phyloP scores from a whole-genome alignment of 2,888 invertebrate species.

The Anaspis maculata region DNA sequence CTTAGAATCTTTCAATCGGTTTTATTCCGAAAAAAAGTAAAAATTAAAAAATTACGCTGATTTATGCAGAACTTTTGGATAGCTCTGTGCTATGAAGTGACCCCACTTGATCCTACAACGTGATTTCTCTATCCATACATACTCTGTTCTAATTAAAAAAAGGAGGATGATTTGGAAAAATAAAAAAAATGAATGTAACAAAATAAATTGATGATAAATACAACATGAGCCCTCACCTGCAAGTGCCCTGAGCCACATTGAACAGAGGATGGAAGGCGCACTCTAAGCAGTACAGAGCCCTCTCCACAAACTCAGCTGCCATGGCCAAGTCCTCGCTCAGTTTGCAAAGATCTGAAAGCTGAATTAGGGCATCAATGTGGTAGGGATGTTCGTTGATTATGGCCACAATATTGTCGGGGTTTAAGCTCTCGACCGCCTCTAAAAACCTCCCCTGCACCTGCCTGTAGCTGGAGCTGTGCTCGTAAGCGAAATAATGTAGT shows the following conservation, averaged over 20 bases:
- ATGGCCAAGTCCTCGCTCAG: constrained; percentile 70
- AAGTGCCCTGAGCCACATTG: constrained; percentile 64
- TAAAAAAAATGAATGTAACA: no score
- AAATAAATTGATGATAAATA: no score
- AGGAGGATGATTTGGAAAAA: no score
- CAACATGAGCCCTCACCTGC: no score
- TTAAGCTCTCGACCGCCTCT: constrained; percentile 67
- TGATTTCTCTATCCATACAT: no score
- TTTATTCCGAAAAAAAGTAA: no score
- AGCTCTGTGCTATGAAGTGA: no score
- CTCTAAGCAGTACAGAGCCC: constrained; percentile 69
- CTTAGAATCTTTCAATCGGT: no score
- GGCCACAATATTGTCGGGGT: constrained; percentile 69
- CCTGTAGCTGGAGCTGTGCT: constrained; percentile 66
- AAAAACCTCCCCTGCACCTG: constrained; percentile 66
- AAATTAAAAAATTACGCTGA: no score
- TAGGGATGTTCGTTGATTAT: constrained; percentile 68
- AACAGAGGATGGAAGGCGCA: constrained; percentile 73
- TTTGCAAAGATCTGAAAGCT: constrained; percentile 71
- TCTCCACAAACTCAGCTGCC: constrained; percentile 71
- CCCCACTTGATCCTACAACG: no score
- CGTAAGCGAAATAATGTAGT: constrained; percentile 60
- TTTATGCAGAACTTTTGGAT: no score
- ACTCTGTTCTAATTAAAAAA: no score
- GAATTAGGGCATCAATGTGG: constrained; percentile 72